These are phyloP conservation scores for Corythornis vintsioides DNA, from an alignment of 2,113 vertebrate genomes.

Conservation along the genomic window DNA sequence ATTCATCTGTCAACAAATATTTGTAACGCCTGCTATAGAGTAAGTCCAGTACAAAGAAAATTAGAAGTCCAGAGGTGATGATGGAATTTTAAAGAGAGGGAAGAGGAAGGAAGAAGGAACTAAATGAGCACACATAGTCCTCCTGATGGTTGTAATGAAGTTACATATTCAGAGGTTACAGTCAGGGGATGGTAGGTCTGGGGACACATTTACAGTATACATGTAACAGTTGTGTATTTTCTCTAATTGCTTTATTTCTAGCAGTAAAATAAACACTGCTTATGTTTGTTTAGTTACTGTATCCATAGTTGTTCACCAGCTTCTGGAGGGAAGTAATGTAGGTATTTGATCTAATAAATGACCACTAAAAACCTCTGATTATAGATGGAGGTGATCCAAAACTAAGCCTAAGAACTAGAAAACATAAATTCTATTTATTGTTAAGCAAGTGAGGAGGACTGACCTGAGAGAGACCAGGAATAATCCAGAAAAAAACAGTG, in stretches of 20 bases:
- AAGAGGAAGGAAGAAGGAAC: not conserved
- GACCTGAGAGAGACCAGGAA: not conserved
- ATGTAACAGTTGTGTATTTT: not conserved
- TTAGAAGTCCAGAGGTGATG: not conserved
- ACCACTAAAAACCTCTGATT: not conserved
- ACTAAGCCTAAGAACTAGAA: not conserved
- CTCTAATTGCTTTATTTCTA: not conserved
- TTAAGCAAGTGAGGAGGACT: not conserved
- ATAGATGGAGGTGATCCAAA: rapidly evolving
- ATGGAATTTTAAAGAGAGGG: not conserved
- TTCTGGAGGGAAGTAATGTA: not conserved
- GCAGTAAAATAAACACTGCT: not conserved
- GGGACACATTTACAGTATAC: not conserved
- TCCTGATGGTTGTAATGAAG: not conserved
- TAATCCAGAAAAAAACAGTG: not conserved
- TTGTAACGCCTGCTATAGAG: not conserved
- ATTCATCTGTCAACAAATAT: not conserved
- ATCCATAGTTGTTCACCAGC: not conserved
- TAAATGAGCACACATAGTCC: not conserved
- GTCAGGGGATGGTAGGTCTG: not conserved
- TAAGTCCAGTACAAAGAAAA: not conserved
- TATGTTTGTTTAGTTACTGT: not conserved
- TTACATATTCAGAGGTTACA: not conserved
- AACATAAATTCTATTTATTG: not conserved
- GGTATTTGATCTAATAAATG: not conserved